Evolutionary conservation across 1,140 invertebrate genomes (phyloP).

Genomic region (Pseudomyrmex gracilis): DNA sequence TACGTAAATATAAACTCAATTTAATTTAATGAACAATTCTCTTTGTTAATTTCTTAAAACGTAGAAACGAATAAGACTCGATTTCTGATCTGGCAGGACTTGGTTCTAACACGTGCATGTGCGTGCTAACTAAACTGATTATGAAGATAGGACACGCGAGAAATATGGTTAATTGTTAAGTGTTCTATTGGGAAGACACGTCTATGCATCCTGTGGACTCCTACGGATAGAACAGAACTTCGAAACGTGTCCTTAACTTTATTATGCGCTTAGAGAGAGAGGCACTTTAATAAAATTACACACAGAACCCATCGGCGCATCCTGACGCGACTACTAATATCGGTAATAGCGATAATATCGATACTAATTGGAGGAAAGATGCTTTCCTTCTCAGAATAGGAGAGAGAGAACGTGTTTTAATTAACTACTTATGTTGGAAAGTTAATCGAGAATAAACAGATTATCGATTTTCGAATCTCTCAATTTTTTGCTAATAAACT

Average conservation of each 20-base stretch:
- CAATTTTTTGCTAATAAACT: constrained; percentile 26
- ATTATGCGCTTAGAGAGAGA: constrained; percentile 3
- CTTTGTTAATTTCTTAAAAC: too few relatives aligned
- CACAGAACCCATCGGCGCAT: neutral
- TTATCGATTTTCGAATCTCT: constrained; percentile 34
- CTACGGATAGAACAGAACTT: constrained; percentile 1
- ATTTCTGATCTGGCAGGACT: neutral
- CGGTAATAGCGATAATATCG: constrained; percentile 21
- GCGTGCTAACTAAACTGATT: neutral
- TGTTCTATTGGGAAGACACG: constrained; percentile 37
- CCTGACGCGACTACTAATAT: constrained; percentile 19
- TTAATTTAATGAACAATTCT: too few relatives aligned
- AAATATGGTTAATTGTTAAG: constrained; percentile 66
- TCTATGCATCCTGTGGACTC: neutral
- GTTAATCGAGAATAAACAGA: constrained; percentile 21
- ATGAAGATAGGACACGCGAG: constrained; percentile 28
- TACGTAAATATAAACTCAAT: too few relatives aligned
- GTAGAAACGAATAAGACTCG: too few relatives aligned
- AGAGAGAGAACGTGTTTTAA: neutral
- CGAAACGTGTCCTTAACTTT: constrained; percentile 44
- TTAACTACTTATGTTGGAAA: constrained; percentile 21
- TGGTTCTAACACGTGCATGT: neutral
- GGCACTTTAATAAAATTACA: constrained; percentile 19
- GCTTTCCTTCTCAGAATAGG: neutral
- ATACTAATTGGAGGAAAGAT: neutral